A percentile compares a stretch with the other conserved stretches of the same genome.
Conservation (phyloP, 1,140 invertebrate species). For the Trachelipus rathkii region DNA sequence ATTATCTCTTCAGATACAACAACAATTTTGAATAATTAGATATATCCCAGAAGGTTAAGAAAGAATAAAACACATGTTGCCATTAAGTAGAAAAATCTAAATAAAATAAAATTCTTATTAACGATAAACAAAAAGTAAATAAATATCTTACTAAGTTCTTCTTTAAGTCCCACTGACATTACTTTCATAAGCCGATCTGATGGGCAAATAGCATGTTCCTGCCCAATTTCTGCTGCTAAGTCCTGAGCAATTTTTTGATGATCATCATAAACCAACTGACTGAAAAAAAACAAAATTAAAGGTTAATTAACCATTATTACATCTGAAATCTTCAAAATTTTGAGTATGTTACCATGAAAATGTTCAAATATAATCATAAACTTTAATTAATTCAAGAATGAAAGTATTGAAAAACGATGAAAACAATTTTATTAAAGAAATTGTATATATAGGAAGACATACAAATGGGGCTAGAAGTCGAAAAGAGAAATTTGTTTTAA, state of each 20-base stretch:
- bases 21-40: too few relatives aligned
- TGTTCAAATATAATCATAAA: background rate
- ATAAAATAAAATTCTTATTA: background rate
- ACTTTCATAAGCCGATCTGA: slow-evolving; percentile 41
- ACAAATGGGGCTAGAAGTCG: background rate
- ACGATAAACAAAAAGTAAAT: background rate
- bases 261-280: slow-evolving; percentile 43
- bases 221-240: slow-evolving; percentile 27
- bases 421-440: background rate
- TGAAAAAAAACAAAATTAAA: slow-evolving; percentile 16
- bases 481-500: too few relatives aligned
- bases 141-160: slow-evolving; percentile 37
- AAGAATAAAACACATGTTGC: background rate
- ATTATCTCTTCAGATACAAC: too few relatives aligned
- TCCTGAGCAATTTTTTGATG: slow-evolving; percentile 37
- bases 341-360: background rate
- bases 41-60: too few relatives aligned
- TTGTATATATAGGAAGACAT: background rate
- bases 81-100: background rate
- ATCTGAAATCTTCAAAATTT: background rate
- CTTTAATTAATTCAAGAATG: background rate
- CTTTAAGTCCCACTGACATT: slow-evolving; percentile 29
- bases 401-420: too few relatives aligned
- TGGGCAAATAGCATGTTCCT: slow-evolving; percentile 34
- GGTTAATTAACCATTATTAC: background rate